Evolutionary conservation across 2,113 vertebrate species (phyloP), one percentile per base, ranked within the genome.

Genomic region (Sinocyclocheilus rhinocerous): DNA sequence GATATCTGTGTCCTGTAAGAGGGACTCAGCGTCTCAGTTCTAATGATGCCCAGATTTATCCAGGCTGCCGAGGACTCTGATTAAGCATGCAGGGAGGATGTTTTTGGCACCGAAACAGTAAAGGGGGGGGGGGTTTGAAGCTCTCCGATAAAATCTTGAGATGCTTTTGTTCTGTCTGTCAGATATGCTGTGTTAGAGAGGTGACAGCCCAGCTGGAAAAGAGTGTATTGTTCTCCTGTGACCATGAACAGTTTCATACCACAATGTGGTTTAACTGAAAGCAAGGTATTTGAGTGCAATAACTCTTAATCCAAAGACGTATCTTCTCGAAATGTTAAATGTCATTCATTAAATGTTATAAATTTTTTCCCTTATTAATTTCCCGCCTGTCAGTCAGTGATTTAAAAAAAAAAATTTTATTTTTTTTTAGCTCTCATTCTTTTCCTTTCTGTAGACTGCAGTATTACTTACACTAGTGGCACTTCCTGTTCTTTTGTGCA

Each of bases 101-200:
- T 69, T 82, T 82, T 82, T 69, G 80, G 63, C 80, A 70, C n/a
- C 1, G 78, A 26, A 42, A 82, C 61, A 50, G 42, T 69, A 70
- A 82, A 82, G 48, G 11, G 18, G 63, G 45, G 45, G 2, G 45
- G 45, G 24, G 39, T 67, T 81, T 81, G 61, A 82, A 82, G 63
- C 61, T 67, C 42, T 69, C 80, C 63, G 63, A 82, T 82, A 69
- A 82, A 82, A 82, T 82, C 63, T 82, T 9, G 24, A 69, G 76
- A 33, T 8, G 45, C 65, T 82, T 70, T 82, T 82, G 80, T 82
- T 55, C 81, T 52, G 81, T 82, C 63, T 82, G 81, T 82, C 81
- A 82, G 81, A 82, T 82, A 82, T 70, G 81, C 81, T 13, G 65
- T 69, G 63, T 82, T 70, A 70, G 81, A 67, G 81, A 82, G 61